Base-by-base conservation (phyloP, 2,888 invertebrate species). In the Ophion ventricosus region DNA sequence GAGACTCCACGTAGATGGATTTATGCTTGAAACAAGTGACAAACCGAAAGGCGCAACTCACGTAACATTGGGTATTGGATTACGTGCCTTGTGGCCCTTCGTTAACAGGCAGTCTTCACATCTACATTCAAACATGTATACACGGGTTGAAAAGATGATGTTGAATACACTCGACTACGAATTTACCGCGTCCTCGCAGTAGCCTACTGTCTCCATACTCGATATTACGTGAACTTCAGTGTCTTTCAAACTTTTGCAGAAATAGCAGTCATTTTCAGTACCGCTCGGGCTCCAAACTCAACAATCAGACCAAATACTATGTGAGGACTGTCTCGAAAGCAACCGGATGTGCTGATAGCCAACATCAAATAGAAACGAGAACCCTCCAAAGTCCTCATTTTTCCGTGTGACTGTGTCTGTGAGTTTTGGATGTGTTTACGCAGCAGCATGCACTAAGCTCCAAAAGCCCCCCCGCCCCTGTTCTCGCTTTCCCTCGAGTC, bases 1-100 rank as follows among this genome's bases (percentile, higher is more conserved):
- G 61, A 43, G 73, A 63, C 43, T 73, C 57, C 29, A 74, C 43
- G 80, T 74, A 57, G 73, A 67, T 80, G 73, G 73, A 80, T 74
- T 74, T 80, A 74, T 80, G 61, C 74, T 29, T 59, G 35, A 54
- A 49, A 29, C 73, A 74, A 67, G 4, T 23, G 57, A 4, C 2
- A 1, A 23, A 57, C 40, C 1, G 35, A 72, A 56, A 26, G 72
- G 57, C 72, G 57, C 7, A 72, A 23, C 29, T 56, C 25, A 14
- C 2, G 5, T 72, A 23, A 57, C 72, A 14, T 35, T 40, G 57
- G 10, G 43, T 26, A 54, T 57, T 57, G 23, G 57, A 57, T 57
- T 35, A 57, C 57, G 29, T 29, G 23, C 29, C 29, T 72, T 57
- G 23, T 35, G 57, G 72, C 57, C 72, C 57, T 72, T 70, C 20